Conservation (phyloP, 2,113 vertebrate species). For the Python bivittatus region DNA sequence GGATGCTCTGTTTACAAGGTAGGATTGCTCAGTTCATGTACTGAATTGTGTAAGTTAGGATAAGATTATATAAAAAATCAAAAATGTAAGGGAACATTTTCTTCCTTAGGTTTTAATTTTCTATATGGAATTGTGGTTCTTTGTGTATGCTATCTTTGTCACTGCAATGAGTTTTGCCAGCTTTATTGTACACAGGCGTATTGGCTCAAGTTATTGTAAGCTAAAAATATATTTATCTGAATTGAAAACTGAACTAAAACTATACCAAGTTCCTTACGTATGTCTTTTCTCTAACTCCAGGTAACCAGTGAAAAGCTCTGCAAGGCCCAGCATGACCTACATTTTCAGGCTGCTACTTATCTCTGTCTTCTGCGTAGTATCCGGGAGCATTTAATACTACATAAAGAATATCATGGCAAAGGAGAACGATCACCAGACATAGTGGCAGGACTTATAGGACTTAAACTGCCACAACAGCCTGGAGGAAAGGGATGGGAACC, state of each 20-base stretch:
- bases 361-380: conserved; percentile 85
- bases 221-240: neutral
- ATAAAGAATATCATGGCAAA: conserved; percentile 84
- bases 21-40: neutral
- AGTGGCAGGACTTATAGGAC: conserved; percentile 84
- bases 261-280: neutral
- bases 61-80: neutral
- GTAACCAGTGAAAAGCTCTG: conserved; percentile 89
- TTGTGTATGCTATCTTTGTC: neutral
- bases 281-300: conserved; percentile 57
- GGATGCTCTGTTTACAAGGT: neutral
- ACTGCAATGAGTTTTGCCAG: neutral
- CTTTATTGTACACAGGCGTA: neutral
- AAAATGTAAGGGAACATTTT: neutral
- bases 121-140: neutral
- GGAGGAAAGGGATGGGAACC: conserved; percentile 90
- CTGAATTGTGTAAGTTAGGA: neutral
- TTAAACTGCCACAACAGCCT: conserved; percentile 87
- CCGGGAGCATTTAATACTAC: conserved; percentile 80
- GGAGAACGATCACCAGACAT: conserved; percentile 81
- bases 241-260: neutral
- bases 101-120: neutral
- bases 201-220: neutral
- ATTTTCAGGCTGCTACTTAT: conserved; percentile 87
- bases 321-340: conserved; percentile 86